Base-by-base conservation (phyloP, 64 coral and sea anemone species). In the Astreopora myriophthalma region DNA sequence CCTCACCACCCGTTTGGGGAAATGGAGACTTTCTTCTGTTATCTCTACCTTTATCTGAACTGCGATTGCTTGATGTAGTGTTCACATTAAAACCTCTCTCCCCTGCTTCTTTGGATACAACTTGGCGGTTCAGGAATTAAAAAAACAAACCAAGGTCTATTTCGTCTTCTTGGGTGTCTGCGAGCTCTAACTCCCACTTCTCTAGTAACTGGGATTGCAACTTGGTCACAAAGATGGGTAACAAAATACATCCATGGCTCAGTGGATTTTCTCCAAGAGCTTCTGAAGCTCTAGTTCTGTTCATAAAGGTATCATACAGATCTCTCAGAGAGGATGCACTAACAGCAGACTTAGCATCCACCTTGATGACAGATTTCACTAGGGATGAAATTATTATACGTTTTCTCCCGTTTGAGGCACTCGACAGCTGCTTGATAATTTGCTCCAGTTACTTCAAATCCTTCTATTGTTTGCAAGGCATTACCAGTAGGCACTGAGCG, bases 331-430 rank as follows among this genome's bases (percentile, higher is more conserved):
- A 36, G 52, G 22, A 3, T 68, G 17, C 62, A 11, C 12, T 25
- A 34, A 24, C 17, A 8, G 48, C 34, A 27, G 65, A 48, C 64
- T 32, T 82, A 16, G 75, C 8, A 24, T 91, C 39, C 17, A 91
- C 42, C 29, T 84, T 26, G 34, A 91, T 49, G 20, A 91, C 51
- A 42, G 89, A 91, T 64, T 91, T 83, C 7, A 84, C 49, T 28
- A 83, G 75, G 70, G 88, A 89, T 17, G 88, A 86, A 69, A 90
- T 90, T 29, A 90, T 75, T 40, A 90, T 75, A 69, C 88, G n/a
- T 32, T 87, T 40, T 65, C 88, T 74, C 28, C 89, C 73, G 81
- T 36, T 95, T 26, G 26, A 95, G 48, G 38, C 85, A 22, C 3
- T 87, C 90, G 6, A 88, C 75, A 23, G 94, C 87, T 1, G 68